Evolutionary conservation across 2,113 vertebrate species (phyloP).

Genomic region (Notarius quadriscutis): DNA sequence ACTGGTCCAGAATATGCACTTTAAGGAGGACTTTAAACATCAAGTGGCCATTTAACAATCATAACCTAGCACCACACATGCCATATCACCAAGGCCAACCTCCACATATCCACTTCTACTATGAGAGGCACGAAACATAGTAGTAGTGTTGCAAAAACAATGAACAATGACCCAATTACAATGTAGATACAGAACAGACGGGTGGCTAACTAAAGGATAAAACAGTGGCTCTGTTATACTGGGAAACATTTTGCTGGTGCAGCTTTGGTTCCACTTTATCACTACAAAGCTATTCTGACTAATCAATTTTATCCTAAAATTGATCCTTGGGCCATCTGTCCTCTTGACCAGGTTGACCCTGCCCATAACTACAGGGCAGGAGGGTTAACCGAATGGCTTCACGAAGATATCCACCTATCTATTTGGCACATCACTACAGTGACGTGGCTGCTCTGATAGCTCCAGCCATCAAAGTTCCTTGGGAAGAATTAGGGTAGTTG

Average conservation of each 20-base stretch:
- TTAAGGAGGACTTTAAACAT: conserved; percentile 10
- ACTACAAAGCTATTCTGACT: neutral
- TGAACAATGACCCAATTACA: neutral
- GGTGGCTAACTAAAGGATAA: neutral
- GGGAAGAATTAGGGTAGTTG: too few relatives aligned
- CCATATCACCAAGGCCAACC: neutral
- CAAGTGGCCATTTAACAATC: neutral
- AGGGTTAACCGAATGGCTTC: neutral
- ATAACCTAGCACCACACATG: neutral
- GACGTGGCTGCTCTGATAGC: too few relatives aligned
- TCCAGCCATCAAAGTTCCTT: too few relatives aligned
- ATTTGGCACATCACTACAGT: too few relatives aligned
- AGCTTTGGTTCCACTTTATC: neutral
- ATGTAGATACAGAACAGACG: neutral
- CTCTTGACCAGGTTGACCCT: neutral
- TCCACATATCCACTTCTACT: neutral
- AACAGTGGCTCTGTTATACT: conserved; percentile 13
- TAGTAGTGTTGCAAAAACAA: neutral
- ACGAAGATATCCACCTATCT: neutral
- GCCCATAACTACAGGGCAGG: neutral
- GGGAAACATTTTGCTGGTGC: neutral
- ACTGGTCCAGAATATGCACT: too few relatives aligned
- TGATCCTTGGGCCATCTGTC: neutral
- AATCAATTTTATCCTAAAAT: neutral
- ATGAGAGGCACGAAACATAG: neutral